Conservation (phyloP, 2,888 invertebrate species). For the Limenitis camilla region DNA sequence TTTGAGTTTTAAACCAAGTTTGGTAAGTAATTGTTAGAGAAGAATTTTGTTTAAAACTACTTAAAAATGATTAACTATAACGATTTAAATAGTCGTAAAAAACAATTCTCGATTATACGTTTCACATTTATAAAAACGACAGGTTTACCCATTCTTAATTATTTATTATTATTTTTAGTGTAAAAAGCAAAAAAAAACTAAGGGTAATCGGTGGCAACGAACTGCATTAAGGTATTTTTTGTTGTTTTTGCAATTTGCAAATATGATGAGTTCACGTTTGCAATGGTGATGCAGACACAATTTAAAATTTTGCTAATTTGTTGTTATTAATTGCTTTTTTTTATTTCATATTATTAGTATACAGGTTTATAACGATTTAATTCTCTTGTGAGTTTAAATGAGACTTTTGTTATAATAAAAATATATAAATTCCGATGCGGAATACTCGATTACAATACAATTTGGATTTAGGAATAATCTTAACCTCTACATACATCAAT, state of each 20-base stretch:
- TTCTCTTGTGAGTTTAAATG: too few relatives aligned
- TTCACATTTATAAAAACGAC: conserved; percentile 5
- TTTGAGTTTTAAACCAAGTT: too few relatives aligned
- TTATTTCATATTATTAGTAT: background rate
- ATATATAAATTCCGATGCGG: too few relatives aligned
- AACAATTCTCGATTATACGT: conserved; percentile 1
- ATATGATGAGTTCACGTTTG: background rate
- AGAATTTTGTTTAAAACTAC: too few relatives aligned
- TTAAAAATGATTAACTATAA: too few relatives aligned
- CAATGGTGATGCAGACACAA: background rate
- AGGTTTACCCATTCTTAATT: conserved; percentile 6
- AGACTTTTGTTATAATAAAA: too few relatives aligned
- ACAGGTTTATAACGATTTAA: background rate
- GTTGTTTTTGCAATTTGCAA: conserved; percentile 28
- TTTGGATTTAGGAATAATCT: too few relatives aligned
- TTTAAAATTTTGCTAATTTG: background rate
- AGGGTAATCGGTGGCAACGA: conserved; percentile 43
- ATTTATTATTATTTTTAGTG: background rate
- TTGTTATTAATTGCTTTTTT: background rate
- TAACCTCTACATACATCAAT: too few relatives aligned
- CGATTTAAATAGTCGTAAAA: background rate
- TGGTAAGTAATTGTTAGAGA: too few relatives aligned
- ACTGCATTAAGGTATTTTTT: conserved; percentile 35
- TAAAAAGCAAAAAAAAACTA: conserved; percentile 24
- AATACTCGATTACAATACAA: too few relatives aligned